These are phyloP conservation scores for Smittia aterrima DNA, from an alignment of 2,888 invertebrate genomes.

Conservation along the genomic window DNA sequence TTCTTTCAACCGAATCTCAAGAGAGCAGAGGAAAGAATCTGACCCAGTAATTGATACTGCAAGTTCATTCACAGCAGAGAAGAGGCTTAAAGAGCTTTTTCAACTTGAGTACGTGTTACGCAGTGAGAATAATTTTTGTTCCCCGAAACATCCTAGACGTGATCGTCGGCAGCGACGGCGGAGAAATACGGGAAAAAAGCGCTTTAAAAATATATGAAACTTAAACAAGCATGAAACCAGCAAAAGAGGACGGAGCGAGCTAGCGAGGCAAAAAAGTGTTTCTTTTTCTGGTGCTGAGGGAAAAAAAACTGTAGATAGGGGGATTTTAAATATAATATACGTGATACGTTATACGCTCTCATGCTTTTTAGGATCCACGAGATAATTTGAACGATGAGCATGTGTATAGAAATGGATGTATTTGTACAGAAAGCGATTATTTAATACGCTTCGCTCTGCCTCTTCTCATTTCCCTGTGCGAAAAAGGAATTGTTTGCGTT, in stretches of 20 bases:
- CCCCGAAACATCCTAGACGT: background rate
- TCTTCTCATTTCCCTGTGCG: constrained; percentile 9
- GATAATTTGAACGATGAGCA: constrained; percentile 39
- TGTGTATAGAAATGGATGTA: constrained; percentile 26
- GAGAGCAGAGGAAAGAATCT: background rate
- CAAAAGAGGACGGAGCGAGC: background rate
- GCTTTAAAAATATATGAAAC: constrained; percentile 24
- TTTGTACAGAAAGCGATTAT: constrained; percentile 35
- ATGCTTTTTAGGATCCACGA: constrained; percentile 30
- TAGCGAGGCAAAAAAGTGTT: background rate
- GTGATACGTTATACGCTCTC: constrained; percentile 39
- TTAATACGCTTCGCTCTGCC: constrained; percentile 24
- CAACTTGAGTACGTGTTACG: background rate
- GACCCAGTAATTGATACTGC: constrained; percentile 19
- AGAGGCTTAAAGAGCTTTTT: background rate
- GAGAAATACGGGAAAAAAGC: background rate
- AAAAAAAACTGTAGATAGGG: background rate
- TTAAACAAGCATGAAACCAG: constrained; percentile 40
- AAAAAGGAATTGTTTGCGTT: background rate
- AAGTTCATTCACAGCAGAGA: background rate
- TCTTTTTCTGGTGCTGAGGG: background rate
- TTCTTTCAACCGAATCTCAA: too few species aligned
- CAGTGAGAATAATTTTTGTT: constrained; percentile 10
- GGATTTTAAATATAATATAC: constrained; percentile 38
- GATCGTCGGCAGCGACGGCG: background rate